A percentile compares a stretch with the other conserved stretches of the same genome.
These are phyloP conservation scores for Danio tinwini DNA, from an alignment of 2,797 vertebrate species.

Conservation along the genomic window DNA sequence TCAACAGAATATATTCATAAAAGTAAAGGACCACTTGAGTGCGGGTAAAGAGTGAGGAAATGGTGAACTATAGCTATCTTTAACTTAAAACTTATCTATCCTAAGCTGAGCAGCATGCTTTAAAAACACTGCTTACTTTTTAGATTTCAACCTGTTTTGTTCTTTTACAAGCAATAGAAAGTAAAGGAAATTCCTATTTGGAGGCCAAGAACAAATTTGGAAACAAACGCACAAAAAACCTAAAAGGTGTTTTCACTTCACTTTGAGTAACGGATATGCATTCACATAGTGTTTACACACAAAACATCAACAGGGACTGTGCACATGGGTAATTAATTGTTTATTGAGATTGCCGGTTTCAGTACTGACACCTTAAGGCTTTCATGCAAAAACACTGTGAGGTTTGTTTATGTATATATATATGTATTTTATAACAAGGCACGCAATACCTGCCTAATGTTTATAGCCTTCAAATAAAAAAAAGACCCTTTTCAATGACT, in stretches of 20 bases:
- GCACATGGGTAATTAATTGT: conserved; percentile 69
- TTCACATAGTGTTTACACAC: conserved; percentile 57
- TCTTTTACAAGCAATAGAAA: conserved; percentile 46
- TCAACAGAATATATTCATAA: no score
- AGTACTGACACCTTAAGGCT: conserved; percentile 65
- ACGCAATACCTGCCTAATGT: conserved; percentile 66
- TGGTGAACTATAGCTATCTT: not conserved
- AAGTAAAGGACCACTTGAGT: no score
- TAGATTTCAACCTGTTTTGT: conserved; percentile 37
- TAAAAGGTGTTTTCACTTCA: conserved; percentile 59
- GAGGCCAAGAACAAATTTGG: conserved; percentile 12
- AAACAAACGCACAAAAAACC: conserved; percentile 56
- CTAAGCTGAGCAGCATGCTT: conserved; percentile 17
- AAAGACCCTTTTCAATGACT: conserved; percentile 65
- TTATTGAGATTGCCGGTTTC: conserved; percentile 63
- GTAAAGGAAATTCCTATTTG: conserved; percentile 34
- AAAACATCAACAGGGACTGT: conserved; percentile 56
- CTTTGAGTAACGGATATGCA: conserved; percentile 60
- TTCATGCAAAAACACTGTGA: conserved; percentile 61
- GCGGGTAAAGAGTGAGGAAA: no score
- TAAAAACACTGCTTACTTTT: not conserved
- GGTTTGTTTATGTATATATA: conserved; percentile 63
- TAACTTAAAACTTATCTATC: not conserved
- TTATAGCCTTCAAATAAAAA: conserved; percentile 59
- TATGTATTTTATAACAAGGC: conserved; percentile 62